Percentiles rank a stretch among this genome's conserved stretches.
phyloP scores from a whole-genome alignment of 2,797 vertebrate genomes.

The Discoglossus pictus region DNA sequence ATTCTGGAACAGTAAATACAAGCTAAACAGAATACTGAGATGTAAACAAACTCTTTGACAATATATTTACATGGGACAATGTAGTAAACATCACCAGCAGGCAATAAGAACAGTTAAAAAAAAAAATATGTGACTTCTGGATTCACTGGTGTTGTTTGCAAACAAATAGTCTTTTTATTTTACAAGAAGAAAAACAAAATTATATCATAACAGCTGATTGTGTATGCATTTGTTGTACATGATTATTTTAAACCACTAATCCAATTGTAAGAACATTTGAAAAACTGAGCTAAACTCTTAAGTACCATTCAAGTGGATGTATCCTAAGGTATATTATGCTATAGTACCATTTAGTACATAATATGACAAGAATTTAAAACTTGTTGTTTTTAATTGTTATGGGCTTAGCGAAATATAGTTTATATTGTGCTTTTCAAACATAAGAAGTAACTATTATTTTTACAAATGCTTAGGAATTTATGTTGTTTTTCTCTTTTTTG shows the following conservation, averaged over 20 bases:
- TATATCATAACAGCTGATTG: background rate
- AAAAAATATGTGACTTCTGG: background rate
- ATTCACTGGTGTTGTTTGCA: background rate
- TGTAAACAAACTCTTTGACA: background rate
- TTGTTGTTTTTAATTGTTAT: too few relatives aligned
- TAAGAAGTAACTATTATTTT: too few relatives aligned
- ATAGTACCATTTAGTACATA: too few relatives aligned
- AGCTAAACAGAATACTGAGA: background rate
- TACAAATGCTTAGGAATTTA: too few relatives aligned
- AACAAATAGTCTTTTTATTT: background rate
- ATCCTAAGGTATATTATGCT: too few relatives aligned
- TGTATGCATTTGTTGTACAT: background rate
- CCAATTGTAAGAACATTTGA: background rate
- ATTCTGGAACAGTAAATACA: background rate
- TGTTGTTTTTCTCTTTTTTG: too few relatives aligned
- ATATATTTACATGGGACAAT: background rate
- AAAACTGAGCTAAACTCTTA: too few relatives aligned
- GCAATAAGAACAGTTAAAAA: background rate
- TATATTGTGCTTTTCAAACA: too few relatives aligned
- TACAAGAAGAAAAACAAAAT: background rate
- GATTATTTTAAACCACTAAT: background rate
- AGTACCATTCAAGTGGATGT: too few relatives aligned
- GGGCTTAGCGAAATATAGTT: too few relatives aligned
- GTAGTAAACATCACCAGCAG: background rate
- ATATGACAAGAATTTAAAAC: too few relatives aligned